Base-by-base conservation (phyloP, 2,113 vertebrate genomes). In the Reinhardtius hippoglossoides region DNA sequence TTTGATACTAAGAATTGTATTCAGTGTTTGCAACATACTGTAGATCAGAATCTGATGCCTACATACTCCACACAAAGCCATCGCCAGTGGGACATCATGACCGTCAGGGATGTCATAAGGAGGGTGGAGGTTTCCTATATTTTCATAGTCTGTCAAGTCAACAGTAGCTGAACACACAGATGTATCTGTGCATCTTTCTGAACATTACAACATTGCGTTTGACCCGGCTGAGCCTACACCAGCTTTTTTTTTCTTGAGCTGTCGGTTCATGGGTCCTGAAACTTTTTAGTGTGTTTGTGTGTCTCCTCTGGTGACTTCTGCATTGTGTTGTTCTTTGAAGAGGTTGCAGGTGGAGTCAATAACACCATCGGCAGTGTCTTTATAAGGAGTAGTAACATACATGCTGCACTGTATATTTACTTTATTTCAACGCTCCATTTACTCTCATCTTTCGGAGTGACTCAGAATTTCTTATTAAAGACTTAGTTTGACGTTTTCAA, bases 1-100 rank as follows among this genome's bases (percentile, higher is more conserved):
- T 91, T 83, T 88, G 66, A 78, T 86, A 87, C 52, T 79, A 62
- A 77, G 68, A 81, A 66, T 83, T 83, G 54, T 78, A 78, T 70
- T 71, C 63, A 54, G 50, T 56, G 63, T 67, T 76, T 18, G 67
- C 77, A 67, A 81, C 71, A 74, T 67, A 82, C 77, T 87, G 77
- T 91, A 84, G 88, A 85, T 75, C 50, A 50, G 73, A 64, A 52
- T 46, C 60, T 9, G 84, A 83, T 58, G 81, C 85, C 72, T 84
- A 85, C 63, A 48, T 48, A 26, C 26, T 58, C 67, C 67, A 48
- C 73, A 65, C 70, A 71, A 37, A 77, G 69, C 63, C 54, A 44
- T 55, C 31, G 61, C 66, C 35, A 37, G 35, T 37, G 35, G 35
- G 8, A 9, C 9, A 37, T 35, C 35, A 37, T 37, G 35, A 67